Base-by-base conservation (phyloP, 1,140 invertebrate genomes). In the Drosophila triauraria region DNA sequence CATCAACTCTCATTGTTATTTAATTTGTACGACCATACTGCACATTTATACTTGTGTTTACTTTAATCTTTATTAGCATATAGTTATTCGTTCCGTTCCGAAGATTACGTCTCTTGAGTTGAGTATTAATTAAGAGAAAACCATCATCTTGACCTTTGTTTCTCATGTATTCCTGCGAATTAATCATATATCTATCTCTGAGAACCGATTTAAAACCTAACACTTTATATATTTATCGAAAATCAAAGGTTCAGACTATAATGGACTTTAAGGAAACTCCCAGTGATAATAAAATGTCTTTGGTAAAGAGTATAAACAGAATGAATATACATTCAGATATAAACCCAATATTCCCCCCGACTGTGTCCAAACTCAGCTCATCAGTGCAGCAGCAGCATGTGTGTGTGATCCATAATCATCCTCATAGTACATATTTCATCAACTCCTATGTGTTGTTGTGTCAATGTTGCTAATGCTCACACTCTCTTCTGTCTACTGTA, bases 261-360 rank as follows among this genome's bases (percentile, higher is more conserved):
- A 96, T 96, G 95, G 96, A 97, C 94, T 97, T 96, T 95, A 96
- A 96, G 95, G 96, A 97, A 94, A 94, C 95, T 94, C 95, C 96
- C 93, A 95, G 95, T 92, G 96, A 97, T 95, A 96, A 97, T 95
- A 97, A 97, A 94, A 95, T 96, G 93, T 96, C 96, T 95, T 95
- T 97, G 96, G 96, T 97, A 97, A 95, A 90, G 78, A 75, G 75
- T 70, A 81, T 53, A 81, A 69, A 82, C 64, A 72, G 70, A 90
- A 76, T 74, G 74, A 79, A 54, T 50, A 68, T 81, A 64, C 44
- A 78, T 65, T 57, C 38, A 76, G 72, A 76, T 76, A 76, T 44
- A 75, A 75, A 51, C 61, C 51, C 17, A 58, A 57, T 42, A 58
- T 58, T 42, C 12, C 69, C 65, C 53, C 64, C 27, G 44, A 40